Evolutionary conservation across 2,888 invertebrate genomes (phyloP), one percentile per base, ranked within the genome.

Genomic region (Rhingia rostrata): DNA sequence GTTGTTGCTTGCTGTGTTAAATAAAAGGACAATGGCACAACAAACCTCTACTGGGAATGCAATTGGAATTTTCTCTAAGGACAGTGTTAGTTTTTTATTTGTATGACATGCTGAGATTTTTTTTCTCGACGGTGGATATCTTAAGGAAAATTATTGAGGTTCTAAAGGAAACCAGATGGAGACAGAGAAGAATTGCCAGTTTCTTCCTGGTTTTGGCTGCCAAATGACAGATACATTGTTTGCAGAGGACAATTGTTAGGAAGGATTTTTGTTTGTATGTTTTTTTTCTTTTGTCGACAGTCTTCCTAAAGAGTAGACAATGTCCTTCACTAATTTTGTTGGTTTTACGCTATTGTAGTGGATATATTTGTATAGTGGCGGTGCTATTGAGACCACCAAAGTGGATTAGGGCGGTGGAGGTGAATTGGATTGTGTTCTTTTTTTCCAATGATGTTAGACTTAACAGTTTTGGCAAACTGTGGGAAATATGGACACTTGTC

Each of bases 241-340:
- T 80, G 74, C 35, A 9, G 43, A 64, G 80, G 70, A 75, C 84
- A 79, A 79, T 84, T 67, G 67, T 58, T 74, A 32, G 53, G 49
- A 56, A 49, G 37, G 53, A 56, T 63, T 74, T 66, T 60, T 60
- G 61, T 72, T 80, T 66, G 79, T 64, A 69, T 60, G 22, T 43
- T 37, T 35, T 41, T 69, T 72, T 78, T 53, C 30, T 54, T n/a
- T 39, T 51, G 14, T 22, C 47, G 41, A 74, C 30, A 7, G 22
- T 63, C n/a, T 54, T 60, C 7, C n/a, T 41, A 61, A 61, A 39
- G 47, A 66, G 49, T 33, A 69, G 30, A 43, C 84, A 80, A 75
- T 84, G 54, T 35, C 35, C 45, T 60, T 75, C 7, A 61, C 84
- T 84, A 80, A 84, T 80, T 84, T 78, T 84, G 80, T 84, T 84